Conservation (phyloP, 2,113 vertebrate species). For the Austrofundulus limnaeus region DNA sequence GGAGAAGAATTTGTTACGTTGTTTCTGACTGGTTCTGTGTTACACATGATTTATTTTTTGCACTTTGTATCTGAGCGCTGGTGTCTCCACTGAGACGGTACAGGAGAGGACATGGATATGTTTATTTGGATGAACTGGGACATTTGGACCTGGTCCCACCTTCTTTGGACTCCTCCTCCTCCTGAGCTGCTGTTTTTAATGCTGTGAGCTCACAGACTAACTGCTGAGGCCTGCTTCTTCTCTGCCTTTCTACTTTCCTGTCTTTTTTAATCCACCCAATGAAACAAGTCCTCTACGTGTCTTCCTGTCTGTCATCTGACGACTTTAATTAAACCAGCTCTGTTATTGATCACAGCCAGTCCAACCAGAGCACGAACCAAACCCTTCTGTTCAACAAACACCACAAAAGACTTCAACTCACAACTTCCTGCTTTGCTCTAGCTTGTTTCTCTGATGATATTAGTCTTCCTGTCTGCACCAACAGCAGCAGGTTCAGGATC, state of each 20-base stretch:
- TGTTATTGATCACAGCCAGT: constrained; percentile 22
- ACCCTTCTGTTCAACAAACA: constrained; percentile 1
- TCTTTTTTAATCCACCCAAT: background rate
- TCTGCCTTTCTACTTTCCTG: background rate
- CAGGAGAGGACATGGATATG: constrained; percentile 21
- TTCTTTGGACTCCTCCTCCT: constrained; percentile 5
- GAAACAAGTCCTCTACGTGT: constrained; percentile 1
- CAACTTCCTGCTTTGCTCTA: background rate
- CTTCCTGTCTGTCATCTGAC: background rate
- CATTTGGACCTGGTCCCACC: constrained; percentile 36
- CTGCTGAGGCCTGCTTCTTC: constrained; percentile 29
- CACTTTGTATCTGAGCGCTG: constrained; percentile 52
- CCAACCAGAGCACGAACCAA: background rate
- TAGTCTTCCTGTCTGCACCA: constrained; percentile 2
- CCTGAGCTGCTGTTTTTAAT: constrained; percentile 38
- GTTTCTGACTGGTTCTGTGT: constrained; percentile 31
- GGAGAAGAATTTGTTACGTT: constrained; percentile 42
- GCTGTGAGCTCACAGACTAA: constrained; percentile 7
- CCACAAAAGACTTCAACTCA: background rate
- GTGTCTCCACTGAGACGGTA: constrained; percentile 17
- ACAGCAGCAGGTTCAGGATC: constrained; percentile 26
- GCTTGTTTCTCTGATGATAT: background rate
- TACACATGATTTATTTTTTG: constrained; percentile 45
- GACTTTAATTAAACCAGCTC: constrained; percentile 22
- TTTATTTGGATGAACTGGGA: constrained; percentile 35